phyloP scores from a whole-genome alignment of 1,140 invertebrate species.

The Drosophila ambigua region DNA sequence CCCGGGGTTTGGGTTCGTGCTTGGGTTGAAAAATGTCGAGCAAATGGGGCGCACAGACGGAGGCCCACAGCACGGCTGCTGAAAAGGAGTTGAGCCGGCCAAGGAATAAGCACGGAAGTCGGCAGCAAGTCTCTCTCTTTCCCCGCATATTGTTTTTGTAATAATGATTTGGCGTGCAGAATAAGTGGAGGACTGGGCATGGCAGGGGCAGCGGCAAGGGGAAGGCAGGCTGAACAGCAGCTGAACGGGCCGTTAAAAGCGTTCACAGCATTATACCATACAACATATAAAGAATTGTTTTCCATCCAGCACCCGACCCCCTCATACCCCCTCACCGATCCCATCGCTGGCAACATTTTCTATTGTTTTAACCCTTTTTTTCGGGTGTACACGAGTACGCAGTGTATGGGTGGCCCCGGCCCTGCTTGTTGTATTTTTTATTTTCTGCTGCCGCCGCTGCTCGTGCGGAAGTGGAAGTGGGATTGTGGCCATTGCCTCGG shows the following conservation, averaged over 20 bases:
- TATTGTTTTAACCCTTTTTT: constrained; percentile 77
- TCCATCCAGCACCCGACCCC: constrained; percentile 1
- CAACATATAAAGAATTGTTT: constrained; percentile 75
- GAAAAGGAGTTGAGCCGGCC: constrained; percentile 3
- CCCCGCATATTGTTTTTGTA: constrained; percentile 59
- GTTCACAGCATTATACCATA: constrained; percentile 59
- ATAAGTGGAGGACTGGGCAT: constrained; percentile 20
- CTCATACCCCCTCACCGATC: not conserved
- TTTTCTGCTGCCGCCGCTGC: constrained; percentile 33
- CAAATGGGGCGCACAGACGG: constrained; percentile 60
- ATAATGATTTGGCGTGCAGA: constrained; percentile 72
- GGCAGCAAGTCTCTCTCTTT: constrained; percentile 17
- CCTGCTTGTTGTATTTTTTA: constrained; percentile 37
- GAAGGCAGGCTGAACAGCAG: constrained; percentile 43
- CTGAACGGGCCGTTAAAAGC: constrained; percentile 78
- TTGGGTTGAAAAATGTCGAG: constrained; percentile 72
- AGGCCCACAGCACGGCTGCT: constrained; percentile 28
- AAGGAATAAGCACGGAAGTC: not conserved
- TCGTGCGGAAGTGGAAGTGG: constrained; percentile 62
- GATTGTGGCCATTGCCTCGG: constrained; percentile 61
- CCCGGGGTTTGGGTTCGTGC: constrained; percentile 2
- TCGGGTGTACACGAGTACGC: not conserved
- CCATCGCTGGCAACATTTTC: constrained; percentile 58
- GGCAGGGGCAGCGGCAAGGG: not conserved
- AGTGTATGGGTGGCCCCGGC: not conserved